phyloP scores from a whole-genome alignment of 2,797 vertebrate genomes.

The Semotilus atromaculatus region DNA sequence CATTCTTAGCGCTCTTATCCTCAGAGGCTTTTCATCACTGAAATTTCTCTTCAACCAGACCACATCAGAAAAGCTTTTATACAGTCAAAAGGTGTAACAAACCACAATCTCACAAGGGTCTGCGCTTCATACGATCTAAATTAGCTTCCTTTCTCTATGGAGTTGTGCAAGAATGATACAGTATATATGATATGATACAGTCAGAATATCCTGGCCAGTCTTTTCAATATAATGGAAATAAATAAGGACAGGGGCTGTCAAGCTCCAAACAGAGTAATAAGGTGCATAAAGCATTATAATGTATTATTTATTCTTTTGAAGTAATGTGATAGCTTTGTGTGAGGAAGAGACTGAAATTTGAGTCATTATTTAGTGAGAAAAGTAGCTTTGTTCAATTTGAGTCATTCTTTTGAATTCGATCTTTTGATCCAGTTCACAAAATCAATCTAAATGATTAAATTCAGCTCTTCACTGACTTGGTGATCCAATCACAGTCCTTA shows the following conservation, averaged over 20 bases:
- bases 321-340: not conserved
- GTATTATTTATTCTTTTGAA: not conserved
- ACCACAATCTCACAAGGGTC: not conserved
- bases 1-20: constrained; percentile 20
- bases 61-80: constrained; percentile 34
- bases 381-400: not conserved
- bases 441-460: not conserved
- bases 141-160: not conserved
- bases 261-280: not conserved
- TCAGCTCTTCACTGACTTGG: not conserved
- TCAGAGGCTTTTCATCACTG: constrained; percentile 36
- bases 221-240: not conserved
- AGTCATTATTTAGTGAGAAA: not conserved
- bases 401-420: not conserved
- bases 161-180: not conserved
- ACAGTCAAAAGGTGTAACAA: constrained; percentile 17
- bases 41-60: constrained; percentile 26
- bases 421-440: not conserved
- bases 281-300: not conserved
- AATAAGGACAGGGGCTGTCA: not conserved
- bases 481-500: not conserved
- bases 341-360: not conserved
- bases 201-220: not conserved
- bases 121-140: not conserved
- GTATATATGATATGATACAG: too few relatives aligned